A percentile compares a stretch with the other conserved stretches of the same genome.
phyloP scores from a whole-genome alignment of 2,113 vertebrate species.

The Oncorhynchus tshawytscha region DNA sequence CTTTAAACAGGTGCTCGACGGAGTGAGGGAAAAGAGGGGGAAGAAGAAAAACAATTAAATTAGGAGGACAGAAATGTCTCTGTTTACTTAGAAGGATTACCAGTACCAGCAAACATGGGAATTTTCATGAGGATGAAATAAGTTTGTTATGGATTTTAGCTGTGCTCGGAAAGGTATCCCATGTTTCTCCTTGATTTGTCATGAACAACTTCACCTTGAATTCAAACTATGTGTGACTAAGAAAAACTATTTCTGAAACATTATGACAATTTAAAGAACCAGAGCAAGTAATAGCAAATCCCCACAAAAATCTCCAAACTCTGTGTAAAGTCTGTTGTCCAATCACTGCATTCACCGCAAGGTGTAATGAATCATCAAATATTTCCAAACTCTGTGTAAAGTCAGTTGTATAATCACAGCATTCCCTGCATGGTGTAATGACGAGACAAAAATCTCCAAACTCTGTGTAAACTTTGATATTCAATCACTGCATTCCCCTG shows the following conservation, averaged over 20 bases:
- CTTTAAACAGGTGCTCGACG: conserved; percentile 57
- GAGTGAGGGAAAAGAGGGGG: conserved; percentile 23
- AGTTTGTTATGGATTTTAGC: conserved; percentile 59
- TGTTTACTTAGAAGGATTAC: conserved; percentile 66
- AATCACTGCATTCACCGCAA: too few species aligned
- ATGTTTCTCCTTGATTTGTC: conserved; percentile 39
- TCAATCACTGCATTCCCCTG: too few species aligned
- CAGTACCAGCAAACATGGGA: conserved; percentile 61
- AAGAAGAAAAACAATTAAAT: conserved; percentile 58
- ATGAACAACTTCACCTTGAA: conserved; percentile 23
- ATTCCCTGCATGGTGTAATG: too few species aligned
- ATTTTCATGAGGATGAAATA: conserved; percentile 64
- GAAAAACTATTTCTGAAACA: too few species aligned
- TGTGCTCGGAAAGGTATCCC: conserved; percentile 35
- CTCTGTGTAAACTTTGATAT: rapidly evolving
- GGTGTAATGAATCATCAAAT: too few species aligned
- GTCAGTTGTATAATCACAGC: too few species aligned
- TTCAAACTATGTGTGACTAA: too few species aligned
- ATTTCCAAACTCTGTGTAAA: too few species aligned
- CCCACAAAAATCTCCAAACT: too few species aligned
- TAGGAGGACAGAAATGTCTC: conserved; percentile 54
- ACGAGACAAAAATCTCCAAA: too few species aligned
- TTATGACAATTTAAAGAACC: neutral
- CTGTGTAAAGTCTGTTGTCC: too few species aligned
- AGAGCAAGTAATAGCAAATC: neutral